A percentile compares a stretch with the other conserved stretches of the same genome.
Conservation (phyloP, 2,888 invertebrate genomes). For the Drosophila birchii region DNA sequence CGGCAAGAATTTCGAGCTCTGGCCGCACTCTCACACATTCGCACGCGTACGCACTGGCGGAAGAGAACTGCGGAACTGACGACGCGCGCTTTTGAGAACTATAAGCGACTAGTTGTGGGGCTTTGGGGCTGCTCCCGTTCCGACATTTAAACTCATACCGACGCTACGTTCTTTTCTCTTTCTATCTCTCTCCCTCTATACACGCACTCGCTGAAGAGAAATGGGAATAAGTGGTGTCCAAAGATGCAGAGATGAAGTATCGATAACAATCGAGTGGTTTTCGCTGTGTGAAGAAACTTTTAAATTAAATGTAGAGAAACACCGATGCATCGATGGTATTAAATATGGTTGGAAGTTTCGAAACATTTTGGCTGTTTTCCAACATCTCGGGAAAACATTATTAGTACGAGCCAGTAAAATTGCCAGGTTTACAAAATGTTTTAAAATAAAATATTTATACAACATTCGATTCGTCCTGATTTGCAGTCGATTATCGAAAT, state of each 20-base stretch:
- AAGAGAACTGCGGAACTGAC: constrained; percentile 34
- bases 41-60: constrained; percentile 24
- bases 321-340: no score
- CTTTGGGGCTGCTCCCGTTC: constrained; percentile 16
- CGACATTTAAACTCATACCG: constrained; percentile 9
- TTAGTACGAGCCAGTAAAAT: no score
- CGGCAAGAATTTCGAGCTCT: constrained; percentile 68
- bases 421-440: no score
- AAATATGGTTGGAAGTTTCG: no score
- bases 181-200: not conserved
- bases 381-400: not conserved
- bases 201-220: constrained; percentile 8
- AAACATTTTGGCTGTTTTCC: not conserved
- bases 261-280: not conserved
- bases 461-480: not conserved
- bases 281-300: not conserved
- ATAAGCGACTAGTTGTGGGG: constrained; percentile 33
- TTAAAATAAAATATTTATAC: not conserved
- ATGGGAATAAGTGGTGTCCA: not conserved
- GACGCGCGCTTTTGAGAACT: constrained; percentile 46
- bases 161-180: not conserved
- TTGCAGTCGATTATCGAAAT: not conserved
- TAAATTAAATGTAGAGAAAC: not conserved
- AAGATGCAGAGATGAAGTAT: not conserved
- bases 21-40: constrained; percentile 53